Evolutionary conservation across 2,797 vertebrate species (phyloP).

Genomic region (Alca torda): DNA sequence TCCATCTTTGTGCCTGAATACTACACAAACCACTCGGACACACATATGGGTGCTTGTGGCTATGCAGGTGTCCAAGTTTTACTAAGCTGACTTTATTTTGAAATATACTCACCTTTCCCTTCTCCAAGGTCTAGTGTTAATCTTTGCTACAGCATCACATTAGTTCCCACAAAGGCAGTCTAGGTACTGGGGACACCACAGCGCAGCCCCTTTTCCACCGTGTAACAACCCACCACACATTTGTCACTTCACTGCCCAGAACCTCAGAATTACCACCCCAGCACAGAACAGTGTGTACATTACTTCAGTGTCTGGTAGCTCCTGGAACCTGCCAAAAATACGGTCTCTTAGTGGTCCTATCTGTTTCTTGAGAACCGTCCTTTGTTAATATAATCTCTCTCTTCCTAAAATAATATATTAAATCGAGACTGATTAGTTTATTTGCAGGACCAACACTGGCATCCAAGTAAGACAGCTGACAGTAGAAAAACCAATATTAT

Average conservation of each 20-base stretch:
- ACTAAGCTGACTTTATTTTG: neutral
- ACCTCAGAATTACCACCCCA: neutral
- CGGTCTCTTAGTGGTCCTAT: neutral
- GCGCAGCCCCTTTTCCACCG: neutral
- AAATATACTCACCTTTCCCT: neutral
- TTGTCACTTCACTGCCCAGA: neutral
- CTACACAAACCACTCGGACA: neutral
- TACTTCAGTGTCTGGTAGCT: neutral
- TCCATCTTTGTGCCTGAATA: neutral
- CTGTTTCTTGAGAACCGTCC: neutral
- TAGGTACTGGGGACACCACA: neutral
- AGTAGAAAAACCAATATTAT: neutral
- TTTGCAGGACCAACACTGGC: neutral
- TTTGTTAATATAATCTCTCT: neutral
- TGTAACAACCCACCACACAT: neutral
- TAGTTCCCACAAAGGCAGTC: neutral
- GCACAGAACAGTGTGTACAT: neutral
- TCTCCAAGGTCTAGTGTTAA: neutral
- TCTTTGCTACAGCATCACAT: neutral
- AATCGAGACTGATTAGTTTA: neutral
- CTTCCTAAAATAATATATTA: neutral
- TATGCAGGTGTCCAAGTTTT: neutral
- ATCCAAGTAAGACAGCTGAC: neutral
- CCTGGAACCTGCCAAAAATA: neutral
- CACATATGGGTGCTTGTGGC: neutral